Base-by-base conservation (phyloP, 2,113 vertebrate species). In the Vulpes lagopus region DNA sequence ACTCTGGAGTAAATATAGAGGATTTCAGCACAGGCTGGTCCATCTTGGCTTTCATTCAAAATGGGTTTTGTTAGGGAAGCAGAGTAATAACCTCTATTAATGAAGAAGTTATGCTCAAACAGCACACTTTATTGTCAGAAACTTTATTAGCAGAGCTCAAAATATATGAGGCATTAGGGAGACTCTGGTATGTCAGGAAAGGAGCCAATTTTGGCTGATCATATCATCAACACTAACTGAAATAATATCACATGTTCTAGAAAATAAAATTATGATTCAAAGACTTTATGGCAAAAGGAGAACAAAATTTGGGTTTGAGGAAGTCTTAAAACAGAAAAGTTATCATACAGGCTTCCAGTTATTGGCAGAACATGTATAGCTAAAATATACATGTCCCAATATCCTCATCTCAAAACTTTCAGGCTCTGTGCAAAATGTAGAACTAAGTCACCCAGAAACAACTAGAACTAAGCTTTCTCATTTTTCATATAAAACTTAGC, bases 91-190 rank as follows among this genome's bases (percentile, higher is more conserved):
- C 51, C 57, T 91, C 55, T 53, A 43, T 94, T 95, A 84, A 92
- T 65, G 43, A 96, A 83, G 85, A 95, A 27, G 10, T 30, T 93
- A 5, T 88, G 25, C 19, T 96, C 71, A 94, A 93, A 92, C 0
- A 81, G 25, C 64, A 84, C 20, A 65, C 5, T 96, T 97, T 90
- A 91, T 55, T 96, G 27, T 92, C 67, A 93, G 69, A 90, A 62
- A 92, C 15, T 74, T 91, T 78, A 83, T 69, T 92, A 38, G 12
- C 69, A 96, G 73, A 86, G 22, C 17, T 91, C 11, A 19, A 95
- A 86, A 91, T 84, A 78, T 53, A 91, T 85, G 92, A 97, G 57
- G 16, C 74, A 94, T 69, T 95, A 79, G 11, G 20, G 49, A 60
- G 65, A 96, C 32, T 88, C 38, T 74, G 81, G 8, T 55, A 74